These are phyloP conservation scores for Otis tarda DNA, from an alignment of 2,113 vertebrate species.

Conservation along the genomic window DNA sequence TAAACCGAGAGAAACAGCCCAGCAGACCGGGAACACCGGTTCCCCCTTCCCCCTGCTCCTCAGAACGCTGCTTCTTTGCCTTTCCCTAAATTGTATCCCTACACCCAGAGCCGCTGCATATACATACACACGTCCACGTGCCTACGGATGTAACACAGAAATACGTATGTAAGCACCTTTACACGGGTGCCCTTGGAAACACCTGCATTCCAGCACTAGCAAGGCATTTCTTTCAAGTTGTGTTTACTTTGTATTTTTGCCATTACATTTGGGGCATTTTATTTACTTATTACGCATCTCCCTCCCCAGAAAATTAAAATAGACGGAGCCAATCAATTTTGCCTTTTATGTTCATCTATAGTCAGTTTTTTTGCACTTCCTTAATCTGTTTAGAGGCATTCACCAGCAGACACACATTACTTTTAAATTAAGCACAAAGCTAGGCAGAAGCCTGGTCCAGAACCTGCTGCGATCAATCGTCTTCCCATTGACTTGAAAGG, in stretches of 20 bases:
- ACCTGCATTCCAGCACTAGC: background rate
- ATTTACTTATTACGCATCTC: background rate
- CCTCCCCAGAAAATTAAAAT: background rate
- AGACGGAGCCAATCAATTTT: constrained; percentile 29
- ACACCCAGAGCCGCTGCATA: background rate
- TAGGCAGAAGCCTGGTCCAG: constrained; percentile 11
- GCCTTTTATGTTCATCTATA: background rate
- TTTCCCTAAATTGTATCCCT: background rate
- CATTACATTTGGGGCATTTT: background rate
- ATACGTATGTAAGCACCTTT: fast-evolving
- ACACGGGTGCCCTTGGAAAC: fast-evolving
- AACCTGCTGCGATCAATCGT: constrained; percentile 17
- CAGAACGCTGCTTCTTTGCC: background rate
- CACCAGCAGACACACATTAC: background rate
- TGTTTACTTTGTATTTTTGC: background rate
- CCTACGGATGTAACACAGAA: fast-evolving
- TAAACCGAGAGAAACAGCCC: background rate
- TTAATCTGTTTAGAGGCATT: constrained; percentile 19
- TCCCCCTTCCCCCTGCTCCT: background rate
- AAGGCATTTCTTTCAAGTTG: fast-evolving
- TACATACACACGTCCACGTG: background rate
- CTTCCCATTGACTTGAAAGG: background rate
- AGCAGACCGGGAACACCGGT: background rate
- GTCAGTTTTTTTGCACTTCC: background rate
- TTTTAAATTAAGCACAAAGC: background rate